A percentile compares a stretch with the other conserved stretches of the same genome.
phyloP scores from a whole-genome alignment of 2,113 vertebrate species.

The Uropsilus gracilis region DNA sequence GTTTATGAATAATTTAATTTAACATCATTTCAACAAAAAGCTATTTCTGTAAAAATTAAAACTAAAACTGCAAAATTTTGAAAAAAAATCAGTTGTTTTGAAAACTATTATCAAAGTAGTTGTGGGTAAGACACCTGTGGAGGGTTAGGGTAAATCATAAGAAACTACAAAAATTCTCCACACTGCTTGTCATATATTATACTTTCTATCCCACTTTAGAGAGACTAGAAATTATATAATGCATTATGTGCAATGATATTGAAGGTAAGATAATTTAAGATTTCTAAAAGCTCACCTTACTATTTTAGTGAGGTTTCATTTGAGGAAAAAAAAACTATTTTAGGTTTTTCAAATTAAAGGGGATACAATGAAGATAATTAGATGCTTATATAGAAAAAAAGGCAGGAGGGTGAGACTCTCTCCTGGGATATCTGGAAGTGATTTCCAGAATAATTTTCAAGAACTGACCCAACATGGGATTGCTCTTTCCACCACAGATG shows the following conservation, averaged over 20 bases:
- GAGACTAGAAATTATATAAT: not conserved
- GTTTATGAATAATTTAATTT: not conserved
- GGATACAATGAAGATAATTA: not conserved
- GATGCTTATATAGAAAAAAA: not conserved
- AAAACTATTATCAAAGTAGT: not conserved
- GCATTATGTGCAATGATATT: not conserved
- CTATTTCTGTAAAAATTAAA: constrained; percentile 1
- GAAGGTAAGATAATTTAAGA: not conserved
- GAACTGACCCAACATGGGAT: not conserved
- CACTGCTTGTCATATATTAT: not conserved
- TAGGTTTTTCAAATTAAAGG: not conserved
- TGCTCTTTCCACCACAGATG: not conserved
- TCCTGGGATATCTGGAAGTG: not conserved
- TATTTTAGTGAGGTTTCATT: not conserved
- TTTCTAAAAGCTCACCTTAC: not conserved
- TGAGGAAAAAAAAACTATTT: not conserved
- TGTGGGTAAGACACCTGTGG: not conserved
- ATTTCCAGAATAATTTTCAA: not conserved
- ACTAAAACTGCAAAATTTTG: not conserved
- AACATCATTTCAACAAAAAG: not conserved
- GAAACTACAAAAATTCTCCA: not conserved
- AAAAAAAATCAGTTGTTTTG: not conserved
- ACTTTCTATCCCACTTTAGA: not conserved
- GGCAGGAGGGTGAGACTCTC: not conserved
- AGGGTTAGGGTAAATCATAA: not conserved